These are phyloP conservation scores for Rhynchophorus ferrugineus DNA, from an alignment of 1,140 invertebrate species.

Conservation along the genomic window DNA sequence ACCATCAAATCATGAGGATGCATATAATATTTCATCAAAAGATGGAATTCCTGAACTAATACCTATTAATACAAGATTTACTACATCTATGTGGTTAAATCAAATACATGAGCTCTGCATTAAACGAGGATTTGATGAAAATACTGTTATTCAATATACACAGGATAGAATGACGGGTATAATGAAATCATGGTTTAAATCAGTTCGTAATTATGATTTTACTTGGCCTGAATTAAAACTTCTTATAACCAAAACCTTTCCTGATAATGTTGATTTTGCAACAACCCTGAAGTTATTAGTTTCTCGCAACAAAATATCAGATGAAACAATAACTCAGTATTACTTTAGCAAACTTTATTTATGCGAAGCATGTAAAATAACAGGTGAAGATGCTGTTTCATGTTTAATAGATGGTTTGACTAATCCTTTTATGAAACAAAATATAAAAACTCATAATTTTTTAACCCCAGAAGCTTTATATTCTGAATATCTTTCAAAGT, in stretches of 20 bases:
- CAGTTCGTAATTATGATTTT: conserved; percentile 23
- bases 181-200: conserved; percentile 30
- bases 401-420: conserved; percentile 29
- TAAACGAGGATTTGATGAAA: conserved; percentile 25
- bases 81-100: conserved; percentile 30
- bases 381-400: conserved; percentile 28
- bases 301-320: conserved; percentile 18
- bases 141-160: conserved; percentile 23
- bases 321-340: conserved; percentile 29
- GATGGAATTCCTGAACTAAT: conserved; percentile 19
- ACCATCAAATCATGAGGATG: conserved; percentile 1
- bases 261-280: conserved; percentile 28
- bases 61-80: conserved; percentile 22
- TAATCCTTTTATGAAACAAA: conserved; percentile 26
- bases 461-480: conserved; percentile 27
- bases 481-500: conserved; percentile 22
- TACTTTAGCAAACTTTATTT: conserved; percentile 30
- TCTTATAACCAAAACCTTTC: conserved; percentile 28
- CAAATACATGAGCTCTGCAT: conserved; percentile 25
- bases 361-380: conserved; percentile 29
- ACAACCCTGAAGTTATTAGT: conserved; percentile 24
- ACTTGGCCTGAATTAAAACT: conserved; percentile 31
- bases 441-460: conserved; percentile 23
- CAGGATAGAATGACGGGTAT: conserved; percentile 27
- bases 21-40: not conserved